Conservation (phyloP, 2,888 invertebrate species). For the Cephus runcator region DNA sequence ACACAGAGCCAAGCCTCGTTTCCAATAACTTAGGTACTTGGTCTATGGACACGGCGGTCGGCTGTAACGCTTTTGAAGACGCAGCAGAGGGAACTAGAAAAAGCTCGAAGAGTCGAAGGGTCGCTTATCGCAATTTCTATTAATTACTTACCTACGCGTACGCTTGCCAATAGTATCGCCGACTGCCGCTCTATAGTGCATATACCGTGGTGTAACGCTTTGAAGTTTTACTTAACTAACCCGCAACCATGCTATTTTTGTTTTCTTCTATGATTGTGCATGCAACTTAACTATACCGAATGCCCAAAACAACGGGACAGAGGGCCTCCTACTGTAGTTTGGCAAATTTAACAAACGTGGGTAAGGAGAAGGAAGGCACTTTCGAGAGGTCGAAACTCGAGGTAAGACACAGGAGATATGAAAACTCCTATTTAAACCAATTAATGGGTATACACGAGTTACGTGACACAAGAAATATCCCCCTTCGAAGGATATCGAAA, state of each 20-base stretch:
- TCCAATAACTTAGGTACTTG: background rate
- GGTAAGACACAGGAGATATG: slow-evolving; percentile 43
- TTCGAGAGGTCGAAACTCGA: slow-evolving; percentile 40
- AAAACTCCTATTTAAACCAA: background rate
- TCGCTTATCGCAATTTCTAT: background rate
- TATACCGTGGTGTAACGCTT: background rate
- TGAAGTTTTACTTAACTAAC: slow-evolving; percentile 10
- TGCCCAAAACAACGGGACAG: slow-evolving; percentile 43
- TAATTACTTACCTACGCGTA: background rate
- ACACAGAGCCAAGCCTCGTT: background rate
- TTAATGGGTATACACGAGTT: background rate
- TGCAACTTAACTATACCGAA: slow-evolving; percentile 21
- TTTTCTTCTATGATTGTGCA: slow-evolving; percentile 20
- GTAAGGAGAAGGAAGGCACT: slow-evolving; percentile 43
- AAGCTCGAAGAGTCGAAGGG: background rate
- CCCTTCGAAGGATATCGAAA: no score
- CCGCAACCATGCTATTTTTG: slow-evolving; percentile 17
- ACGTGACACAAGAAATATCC: background rate
- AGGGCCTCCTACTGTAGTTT: slow-evolving; percentile 63
- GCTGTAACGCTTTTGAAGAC: background rate
- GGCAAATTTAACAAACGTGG: slow-evolving; percentile 58
- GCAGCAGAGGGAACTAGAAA: background rate
- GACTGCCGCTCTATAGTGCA: background rate
- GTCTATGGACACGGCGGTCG: background rate
- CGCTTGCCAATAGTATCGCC: background rate